Conservation (phyloP, 2,113 vertebrate species). For the Thalassarche chlororhynchos region DNA sequence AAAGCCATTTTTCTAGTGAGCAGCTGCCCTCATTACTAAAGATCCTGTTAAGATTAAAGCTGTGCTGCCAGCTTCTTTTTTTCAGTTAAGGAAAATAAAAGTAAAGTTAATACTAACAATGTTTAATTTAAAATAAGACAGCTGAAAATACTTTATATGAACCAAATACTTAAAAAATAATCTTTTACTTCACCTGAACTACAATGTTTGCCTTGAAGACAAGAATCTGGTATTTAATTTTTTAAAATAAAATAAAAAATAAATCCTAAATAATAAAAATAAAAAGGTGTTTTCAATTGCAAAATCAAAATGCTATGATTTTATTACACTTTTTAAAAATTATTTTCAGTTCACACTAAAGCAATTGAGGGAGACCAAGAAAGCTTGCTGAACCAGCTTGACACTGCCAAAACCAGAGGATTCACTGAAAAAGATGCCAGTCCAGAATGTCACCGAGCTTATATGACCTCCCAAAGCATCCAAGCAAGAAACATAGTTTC, state of each 20-base stretch:
- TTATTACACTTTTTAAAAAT: not conserved
- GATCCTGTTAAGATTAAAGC: not conserved
- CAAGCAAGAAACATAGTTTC: not conserved
- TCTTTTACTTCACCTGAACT: not conserved
- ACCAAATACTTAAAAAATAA: not conserved
- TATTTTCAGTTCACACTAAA: not conserved
- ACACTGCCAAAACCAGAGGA: not conserved
- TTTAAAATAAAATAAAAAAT: not conserved
- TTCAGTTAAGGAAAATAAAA: not conserved
- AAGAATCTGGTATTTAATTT: not conserved
- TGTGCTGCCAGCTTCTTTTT: not conserved
- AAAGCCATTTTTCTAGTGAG: slow-evolving; percentile 30
- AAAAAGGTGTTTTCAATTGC: not conserved
- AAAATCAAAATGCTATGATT: not conserved
- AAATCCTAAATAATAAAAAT: not conserved
- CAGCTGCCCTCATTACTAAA: slow-evolving; percentile 30
- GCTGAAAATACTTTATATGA: not conserved
- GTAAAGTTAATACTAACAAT: not conserved
- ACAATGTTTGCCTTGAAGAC: not conserved
- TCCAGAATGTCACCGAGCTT: not conserved
- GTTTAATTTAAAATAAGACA: not conserved
- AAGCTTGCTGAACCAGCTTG: not conserved
- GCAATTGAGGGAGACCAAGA: not conserved
- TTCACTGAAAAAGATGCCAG: not conserved
- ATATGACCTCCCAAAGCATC: not conserved